A percentile compares a stretch with the other conserved stretches of the same genome.
Conservation (phyloP, 2,113 vertebrate genomes). For the Agapornis roseicollis region DNA sequence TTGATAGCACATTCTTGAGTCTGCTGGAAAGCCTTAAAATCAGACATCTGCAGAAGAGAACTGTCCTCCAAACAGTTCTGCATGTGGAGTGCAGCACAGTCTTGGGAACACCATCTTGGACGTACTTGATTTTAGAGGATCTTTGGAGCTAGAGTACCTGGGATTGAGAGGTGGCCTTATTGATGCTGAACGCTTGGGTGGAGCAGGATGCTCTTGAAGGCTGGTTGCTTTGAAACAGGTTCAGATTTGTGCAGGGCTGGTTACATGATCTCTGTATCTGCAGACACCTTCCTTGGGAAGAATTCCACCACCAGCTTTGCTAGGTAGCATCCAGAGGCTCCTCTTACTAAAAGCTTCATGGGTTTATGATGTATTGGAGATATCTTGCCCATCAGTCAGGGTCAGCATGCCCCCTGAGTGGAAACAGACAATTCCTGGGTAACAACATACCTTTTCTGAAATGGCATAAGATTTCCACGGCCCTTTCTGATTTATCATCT, state of each 20-base stretch:
- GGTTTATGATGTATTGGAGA: background rate
- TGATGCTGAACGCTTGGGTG: background rate
- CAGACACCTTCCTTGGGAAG: background rate
- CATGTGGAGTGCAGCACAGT: background rate
- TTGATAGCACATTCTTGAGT: background rate
- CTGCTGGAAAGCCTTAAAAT: background rate
- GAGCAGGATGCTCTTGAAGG: background rate
- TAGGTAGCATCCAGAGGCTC: background rate
- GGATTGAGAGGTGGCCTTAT: background rate
- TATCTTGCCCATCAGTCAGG: background rate
- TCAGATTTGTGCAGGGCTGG: background rate
- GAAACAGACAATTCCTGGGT: slow-evolving; percentile 2
- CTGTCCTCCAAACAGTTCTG: background rate
- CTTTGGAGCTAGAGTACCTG: background rate
- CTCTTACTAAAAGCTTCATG: background rate
- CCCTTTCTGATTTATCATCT: slow-evolving; percentile 25
- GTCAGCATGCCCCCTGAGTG: background rate
- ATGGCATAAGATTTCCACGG: background rate
- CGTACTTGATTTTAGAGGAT: background rate
- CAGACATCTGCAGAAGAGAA: background rate
- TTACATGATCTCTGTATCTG: background rate
- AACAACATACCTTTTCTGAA: background rate
- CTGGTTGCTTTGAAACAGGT: background rate
- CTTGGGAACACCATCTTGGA: background rate
- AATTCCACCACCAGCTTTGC: background rate